Base-by-base conservation (phyloP, 2,113 vertebrate species). In the Labeo rohita region DNA sequence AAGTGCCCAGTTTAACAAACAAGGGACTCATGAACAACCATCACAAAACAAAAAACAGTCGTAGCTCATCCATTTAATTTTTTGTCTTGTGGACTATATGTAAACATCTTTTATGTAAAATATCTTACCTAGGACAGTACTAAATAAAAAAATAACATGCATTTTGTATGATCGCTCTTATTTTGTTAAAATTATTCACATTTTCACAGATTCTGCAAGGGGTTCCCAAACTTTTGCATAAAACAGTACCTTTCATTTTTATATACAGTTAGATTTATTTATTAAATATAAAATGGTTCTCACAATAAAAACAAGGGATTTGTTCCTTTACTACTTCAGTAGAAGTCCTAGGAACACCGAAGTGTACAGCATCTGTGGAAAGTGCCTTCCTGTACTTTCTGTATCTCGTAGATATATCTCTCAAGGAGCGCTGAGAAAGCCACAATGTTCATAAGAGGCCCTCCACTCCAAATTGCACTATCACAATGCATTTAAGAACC, bases 381-480 rank as follows among this genome's bases (percentile, higher is more conserved):
- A 72, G 79, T 80, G 61, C 59, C 11, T 36, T 56, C 39, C 34
- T 61, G 10, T 56, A 39, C 21, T 21, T 81, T 23, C n/a, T 86
- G 61, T 65, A 13, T 63, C 6, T 13, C 23, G 5, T 13, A 77
- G 23, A 39, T 50, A 39, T 6, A 1, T 36, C 7, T 70, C 49
- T 72, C 50, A 50, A 68, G 47, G 8, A 65, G 3, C 36, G 21
- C 36, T 80, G 63, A 47, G 34, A 79, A 12, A 81, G 23, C 15
- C 12, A 47, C 43, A 13, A 80, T 80, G 21, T 63, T 28, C 34
- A 61, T 28, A 34, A 75, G 23, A 54, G 49, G 36, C 54, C 36
- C 45, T 82, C 13, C 45, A 50, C 61, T 82, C 6, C 36, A 28
- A 54, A 72, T 45, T 70, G 49, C 15, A 43, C 28, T 4, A 23